A percentile compares a stretch with the other conserved stretches of the same genome.
These are phyloP conservation scores for Nemurella pictetii DNA, from an alignment of 2,888 invertebrate species.

Conservation along the genomic window DNA sequence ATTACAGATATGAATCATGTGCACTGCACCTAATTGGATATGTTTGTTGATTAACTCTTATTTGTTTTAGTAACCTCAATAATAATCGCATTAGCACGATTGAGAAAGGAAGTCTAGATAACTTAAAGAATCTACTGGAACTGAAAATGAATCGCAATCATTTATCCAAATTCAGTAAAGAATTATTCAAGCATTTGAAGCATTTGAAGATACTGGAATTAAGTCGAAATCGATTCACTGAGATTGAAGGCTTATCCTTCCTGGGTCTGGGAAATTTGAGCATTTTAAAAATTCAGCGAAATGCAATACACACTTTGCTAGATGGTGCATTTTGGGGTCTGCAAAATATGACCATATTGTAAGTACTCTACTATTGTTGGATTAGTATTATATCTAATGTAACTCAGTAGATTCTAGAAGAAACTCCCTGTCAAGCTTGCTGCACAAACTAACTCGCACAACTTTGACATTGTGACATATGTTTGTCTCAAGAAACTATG, in stretches of 20 bases:
- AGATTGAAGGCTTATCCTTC: constrained; percentile 81
- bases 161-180: constrained; percentile 68
- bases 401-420: no score
- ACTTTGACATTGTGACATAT: not conserved
- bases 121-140: constrained; percentile 69
- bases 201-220: constrained; percentile 77
- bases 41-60: not conserved
- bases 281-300: constrained; percentile 76
- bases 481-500: not conserved
- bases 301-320: constrained; percentile 74
- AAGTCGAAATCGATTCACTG: constrained; percentile 78
- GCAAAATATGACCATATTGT: constrained; percentile 64
- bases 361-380: constrained; percentile 47
- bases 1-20: no score
- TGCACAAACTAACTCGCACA: no score
- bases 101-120: constrained; percentile 71
- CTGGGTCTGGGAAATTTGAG: constrained; percentile 73
- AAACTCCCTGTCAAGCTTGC: no score
- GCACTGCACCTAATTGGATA: not conserved
- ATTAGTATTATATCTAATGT: not conserved
- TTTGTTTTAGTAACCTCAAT: constrained; percentile 63
- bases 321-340: constrained; percentile 92
- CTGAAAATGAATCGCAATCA: constrained; percentile 82
- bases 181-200: constrained; percentile 69
- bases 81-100: constrained; percentile 73